These are phyloP conservation scores for Podabrus alpinus DNA, from an alignment of 2,888 invertebrate species.

Conservation along the genomic window DNA sequence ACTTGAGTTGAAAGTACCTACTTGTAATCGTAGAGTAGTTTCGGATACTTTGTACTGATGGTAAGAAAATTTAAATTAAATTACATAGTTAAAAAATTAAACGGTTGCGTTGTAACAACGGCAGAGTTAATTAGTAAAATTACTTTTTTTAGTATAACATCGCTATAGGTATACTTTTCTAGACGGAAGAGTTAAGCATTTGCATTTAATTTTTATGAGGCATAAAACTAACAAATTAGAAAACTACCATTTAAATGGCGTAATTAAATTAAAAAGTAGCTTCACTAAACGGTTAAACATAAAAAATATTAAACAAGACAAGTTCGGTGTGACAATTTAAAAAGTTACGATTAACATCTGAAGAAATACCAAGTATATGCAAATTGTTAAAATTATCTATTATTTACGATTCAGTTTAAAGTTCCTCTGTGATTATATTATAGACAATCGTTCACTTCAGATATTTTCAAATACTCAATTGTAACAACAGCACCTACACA, in stretches of 20 bases:
- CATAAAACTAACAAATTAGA: not conserved
- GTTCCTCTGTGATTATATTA: slow-evolving; percentile 1
- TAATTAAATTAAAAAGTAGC: not conserved
- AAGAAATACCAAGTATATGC: slow-evolving; percentile 29
- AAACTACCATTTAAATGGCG: not conserved
- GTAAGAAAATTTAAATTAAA: not conserved
- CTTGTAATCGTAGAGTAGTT: no score
- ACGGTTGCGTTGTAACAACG: no score
- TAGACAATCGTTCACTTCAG: slow-evolving; percentile 1
- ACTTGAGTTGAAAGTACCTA: not conserved
- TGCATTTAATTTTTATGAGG: not conserved
- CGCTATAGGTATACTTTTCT: no score
- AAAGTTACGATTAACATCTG: not conserved
- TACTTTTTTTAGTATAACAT: no score
- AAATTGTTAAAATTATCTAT: slow-evolving; percentile 36
- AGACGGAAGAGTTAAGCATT: not conserved
- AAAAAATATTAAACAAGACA: not conserved
- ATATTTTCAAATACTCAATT: slow-evolving; percentile 25
- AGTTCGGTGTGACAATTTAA: not conserved
- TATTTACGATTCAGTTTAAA: slow-evolving; percentile 26
- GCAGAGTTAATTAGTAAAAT: no score
- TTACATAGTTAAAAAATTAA: no score
- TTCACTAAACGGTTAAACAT: not conserved
- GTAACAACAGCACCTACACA: slow-evolving; percentile 26
- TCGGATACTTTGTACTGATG: not conserved